Evolutionary conservation across 92 coral and sea anemone genomes (phyloP), one percentile per base, ranked within the genome.

Genomic region (Actinostola sp.): DNA sequence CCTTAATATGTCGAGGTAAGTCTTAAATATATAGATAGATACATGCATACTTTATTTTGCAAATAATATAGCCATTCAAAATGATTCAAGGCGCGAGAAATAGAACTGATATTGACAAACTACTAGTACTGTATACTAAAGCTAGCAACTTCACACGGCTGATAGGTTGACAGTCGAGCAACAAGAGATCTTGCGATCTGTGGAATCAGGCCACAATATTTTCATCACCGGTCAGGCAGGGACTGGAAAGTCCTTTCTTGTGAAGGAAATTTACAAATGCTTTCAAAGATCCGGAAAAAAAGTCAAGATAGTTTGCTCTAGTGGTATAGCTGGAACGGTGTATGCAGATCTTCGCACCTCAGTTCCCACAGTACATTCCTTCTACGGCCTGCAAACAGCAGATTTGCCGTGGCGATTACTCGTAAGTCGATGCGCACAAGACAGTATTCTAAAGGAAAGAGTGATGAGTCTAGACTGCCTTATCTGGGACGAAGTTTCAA

Each of bases 401-500:
- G 72, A 88, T 51, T 46, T 78, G 3, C 89, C 83, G 1, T 74
- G 73, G 61, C 24, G 35, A 15, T 17, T 51, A 61, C 61, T 82
- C 8, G 60, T 82, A 19, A 71, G 41, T 0, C 31, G 81, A 20
- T 25, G 78, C 0, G 28, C 49, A 13, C 43, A 31, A 2, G 67
- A 81, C 52, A 42, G 25, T 43, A 31, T 76, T 14, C 73, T 82
- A 0, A 0, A 5, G 0, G 85, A 77, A n/a, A 39, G 85, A 25
- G 17, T 67, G 0, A 66, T 39, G 10, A 30, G 34, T 11, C 69
- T 66, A 9, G 87, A 86, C 28, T 63, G 64, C 23, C 1, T 87
- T 0, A 82, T 87, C 15, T 80, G 91, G 86, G 86, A 86, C 27
- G 82, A 84, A 25, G 57, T 52, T 0, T 54, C 70, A 13, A 73